A percentile compares a stretch with the other conserved stretches of the same genome.
Conservation (phyloP, 2,113 vertebrate species). For the Tachycineta bicolor region DNA sequence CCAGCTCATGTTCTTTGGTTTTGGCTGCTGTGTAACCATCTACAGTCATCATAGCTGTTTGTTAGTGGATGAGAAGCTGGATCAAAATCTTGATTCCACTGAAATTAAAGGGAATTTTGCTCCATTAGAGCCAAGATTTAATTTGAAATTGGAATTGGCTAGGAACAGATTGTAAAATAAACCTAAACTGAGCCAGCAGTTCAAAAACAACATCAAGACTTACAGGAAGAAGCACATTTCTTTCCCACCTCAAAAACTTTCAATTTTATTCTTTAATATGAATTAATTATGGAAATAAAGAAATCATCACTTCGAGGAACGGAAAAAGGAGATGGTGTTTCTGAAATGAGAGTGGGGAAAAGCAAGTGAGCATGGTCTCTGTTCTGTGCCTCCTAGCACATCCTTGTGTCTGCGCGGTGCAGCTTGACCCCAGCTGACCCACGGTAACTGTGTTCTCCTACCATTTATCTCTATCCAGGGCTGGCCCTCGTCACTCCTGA, state of each 20-base stretch:
- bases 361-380: neutral
- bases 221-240: neutral
- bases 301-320: neutral
- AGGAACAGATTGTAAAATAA: conserved; percentile 50
- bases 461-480: neutral
- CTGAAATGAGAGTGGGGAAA: neutral
- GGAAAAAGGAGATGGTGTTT: neutral
- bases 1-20: neutral
- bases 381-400: neutral
- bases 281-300: neutral
- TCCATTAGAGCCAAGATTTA: conserved; percentile 2
- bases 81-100: conserved; percentile 20
- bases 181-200: conserved; percentile 1
- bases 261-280: neutral
- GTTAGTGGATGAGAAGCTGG: neutral
- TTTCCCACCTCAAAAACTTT: neutral
- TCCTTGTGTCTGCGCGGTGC: neutral
- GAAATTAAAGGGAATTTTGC: conserved; percentile 49
- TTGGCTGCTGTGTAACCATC: conserved; percentile 1
- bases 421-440: neutral
- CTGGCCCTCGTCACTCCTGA: neutral
- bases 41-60: neutral
- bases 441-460: fast-evolving
- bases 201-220: neutral
- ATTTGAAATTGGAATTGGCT: conserved; percentile 36